A percentile compares a stretch with the other conserved stretches of the same genome.
These are phyloP conservation scores for Euura lappo DNA, from an alignment of 1,140 invertebrate genomes.

Conservation along the genomic window DNA sequence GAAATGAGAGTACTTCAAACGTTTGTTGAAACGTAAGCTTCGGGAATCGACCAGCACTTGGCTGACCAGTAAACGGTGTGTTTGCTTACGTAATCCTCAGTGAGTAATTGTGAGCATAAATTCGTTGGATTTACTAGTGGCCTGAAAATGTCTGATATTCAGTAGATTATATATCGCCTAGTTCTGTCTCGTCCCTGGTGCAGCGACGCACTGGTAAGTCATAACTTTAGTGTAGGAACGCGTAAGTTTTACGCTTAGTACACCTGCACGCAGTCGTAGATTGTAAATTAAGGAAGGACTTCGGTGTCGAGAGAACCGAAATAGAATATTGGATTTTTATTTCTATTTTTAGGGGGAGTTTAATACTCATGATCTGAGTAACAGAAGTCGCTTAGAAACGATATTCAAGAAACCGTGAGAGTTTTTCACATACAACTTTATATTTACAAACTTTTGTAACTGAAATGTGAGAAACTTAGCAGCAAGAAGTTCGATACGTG, in stretches of 20 bases:
- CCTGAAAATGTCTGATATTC: not conserved
- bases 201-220: not conserved
- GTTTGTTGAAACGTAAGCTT: no score
- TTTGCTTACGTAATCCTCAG: no score
- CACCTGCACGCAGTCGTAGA: conserved; percentile 3
- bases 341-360: conserved; percentile 1
- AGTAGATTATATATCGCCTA: no score
- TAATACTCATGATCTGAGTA: not conserved
- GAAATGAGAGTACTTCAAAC: no score
- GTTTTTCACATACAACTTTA: not conserved
- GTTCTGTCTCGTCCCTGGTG: not conserved
- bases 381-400: not conserved
- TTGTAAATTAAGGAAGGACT: conserved; percentile 3
- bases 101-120: not conserved
- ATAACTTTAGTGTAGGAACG: not conserved
- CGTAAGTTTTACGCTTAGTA: not conserved
- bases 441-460: no score
- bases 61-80: no score
- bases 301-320: not conserved
- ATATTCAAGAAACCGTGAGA: not conserved
- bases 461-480: no score
- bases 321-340: not conserved
- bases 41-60: no score
- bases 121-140: not conserved
- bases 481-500: not conserved